Conservation (phyloP, 1,140 invertebrate species). For the Drosophila eugracilis region DNA sequence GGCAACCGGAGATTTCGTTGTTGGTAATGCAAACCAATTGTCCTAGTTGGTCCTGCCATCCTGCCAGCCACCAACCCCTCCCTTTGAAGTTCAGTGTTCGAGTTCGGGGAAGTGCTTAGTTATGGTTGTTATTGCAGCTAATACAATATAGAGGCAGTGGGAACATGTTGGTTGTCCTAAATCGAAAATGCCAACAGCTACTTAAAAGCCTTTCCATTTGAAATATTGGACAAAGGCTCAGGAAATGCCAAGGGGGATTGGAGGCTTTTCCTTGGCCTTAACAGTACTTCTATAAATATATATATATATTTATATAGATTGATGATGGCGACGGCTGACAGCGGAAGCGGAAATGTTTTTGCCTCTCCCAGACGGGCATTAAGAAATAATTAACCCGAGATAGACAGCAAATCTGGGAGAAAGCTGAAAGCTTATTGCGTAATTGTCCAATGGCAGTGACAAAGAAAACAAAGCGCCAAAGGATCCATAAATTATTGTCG, state of each 20-base stretch:
- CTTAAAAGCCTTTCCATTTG: slow-evolving; percentile 54
- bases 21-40: slow-evolving; percentile 42
- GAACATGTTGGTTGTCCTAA: slow-evolving; percentile 47
- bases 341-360: slow-evolving; percentile 69
- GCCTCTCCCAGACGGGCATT: slow-evolving; percentile 53
- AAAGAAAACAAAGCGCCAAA: slow-evolving; percentile 28
- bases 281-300: not conserved
- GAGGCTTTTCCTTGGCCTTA: slow-evolving; percentile 5
- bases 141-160: slow-evolving; percentile 48
- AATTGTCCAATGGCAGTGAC: slow-evolving; percentile 69
- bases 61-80: slow-evolving; percentile 5
- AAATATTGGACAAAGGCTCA: slow-evolving; percentile 26
- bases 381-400: slow-evolving; percentile 73
- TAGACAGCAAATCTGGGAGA: slow-evolving; percentile 40
- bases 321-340: slow-evolving; percentile 64
- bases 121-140: slow-evolving; percentile 56
- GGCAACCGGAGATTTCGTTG: slow-evolving; percentile 42
- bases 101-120: slow-evolving; percentile 62
- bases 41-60: slow-evolving; percentile 26
- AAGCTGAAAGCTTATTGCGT: slow-evolving; percentile 70
- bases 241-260: not conserved
- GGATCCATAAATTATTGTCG: slow-evolving; percentile 22
- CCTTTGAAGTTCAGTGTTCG: slow-evolving; percentile 10
- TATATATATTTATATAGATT: slow-evolving; percentile 73
- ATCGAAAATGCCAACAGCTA: slow-evolving; percentile 60